Evolutionary conservation across 2,888 invertebrate genomes (phyloP).

Genomic region (Drosophila prolongata): DNA sequence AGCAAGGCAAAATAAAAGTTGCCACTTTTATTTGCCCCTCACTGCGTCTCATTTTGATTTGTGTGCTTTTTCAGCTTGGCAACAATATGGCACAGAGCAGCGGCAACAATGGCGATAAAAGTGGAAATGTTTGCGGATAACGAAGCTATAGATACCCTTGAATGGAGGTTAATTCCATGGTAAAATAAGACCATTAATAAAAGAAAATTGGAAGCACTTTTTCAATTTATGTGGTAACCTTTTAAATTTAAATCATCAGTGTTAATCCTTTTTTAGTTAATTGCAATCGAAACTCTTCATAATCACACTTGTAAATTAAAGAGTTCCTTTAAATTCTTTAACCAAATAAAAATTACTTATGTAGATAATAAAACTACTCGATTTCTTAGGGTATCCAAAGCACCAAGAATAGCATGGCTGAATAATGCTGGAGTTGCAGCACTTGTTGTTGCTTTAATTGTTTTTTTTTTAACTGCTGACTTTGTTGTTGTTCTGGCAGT

Average conservation of each 20-base stretch:
- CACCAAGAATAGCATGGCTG: neutral
- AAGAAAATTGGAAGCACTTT: no score
- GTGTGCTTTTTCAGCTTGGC: constrained; percentile 36
- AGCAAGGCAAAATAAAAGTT: constrained; percentile 33
- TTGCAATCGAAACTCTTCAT: no score
- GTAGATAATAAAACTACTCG: neutral
- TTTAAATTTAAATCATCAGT: neutral
- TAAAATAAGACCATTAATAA: no score
- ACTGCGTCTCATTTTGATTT: constrained; percentile 33
- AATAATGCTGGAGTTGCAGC: constrained; percentile 9
- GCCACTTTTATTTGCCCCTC: constrained; percentile 11
- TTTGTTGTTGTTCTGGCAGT: constrained; percentile 26
- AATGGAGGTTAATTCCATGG: neutral
- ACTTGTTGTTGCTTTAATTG: constrained; percentile 42
- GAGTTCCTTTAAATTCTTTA: neutral
- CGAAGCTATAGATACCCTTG: constrained; percentile 21
- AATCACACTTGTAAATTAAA: no score
- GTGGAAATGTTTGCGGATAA: neutral
- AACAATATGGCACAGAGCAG: constrained; percentile 39
- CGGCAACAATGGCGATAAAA: constrained; percentile 3
- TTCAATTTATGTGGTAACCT: neutral
- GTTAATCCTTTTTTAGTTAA: no score
- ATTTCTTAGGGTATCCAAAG: neutral
- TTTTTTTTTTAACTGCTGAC: constrained; percentile 21
- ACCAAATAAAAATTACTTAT: neutral